A percentile compares a stretch with the other conserved stretches of the same genome.
These are phyloP conservation scores for Neomicropteryx cornuta DNA, from an alignment of 1,140 invertebrate genomes.

Conservation along the genomic window DNA sequence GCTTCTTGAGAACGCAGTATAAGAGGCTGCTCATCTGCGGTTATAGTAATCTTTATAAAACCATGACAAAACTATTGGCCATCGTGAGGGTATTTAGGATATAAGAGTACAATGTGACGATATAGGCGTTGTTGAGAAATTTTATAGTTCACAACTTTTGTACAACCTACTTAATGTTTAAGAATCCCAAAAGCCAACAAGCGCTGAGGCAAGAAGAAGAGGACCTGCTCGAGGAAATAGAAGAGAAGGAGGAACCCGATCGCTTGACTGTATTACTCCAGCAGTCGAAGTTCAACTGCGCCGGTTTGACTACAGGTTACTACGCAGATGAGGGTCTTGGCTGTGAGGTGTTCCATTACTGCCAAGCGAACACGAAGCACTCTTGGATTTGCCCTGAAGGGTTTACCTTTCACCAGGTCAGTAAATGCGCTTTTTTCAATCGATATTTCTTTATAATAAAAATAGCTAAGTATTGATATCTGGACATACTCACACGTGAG, in stretches of 20 bases:
- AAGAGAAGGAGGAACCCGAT: conserved; percentile 78
- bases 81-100: too few relatives aligned
- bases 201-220: conserved; percentile 26
- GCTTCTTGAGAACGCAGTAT: too few relatives aligned
- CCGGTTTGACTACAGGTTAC: conserved; percentile 73
- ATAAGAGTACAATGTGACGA: too few relatives aligned
- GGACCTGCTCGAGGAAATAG: conserved; percentile 50
- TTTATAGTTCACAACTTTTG: too few relatives aligned
- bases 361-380: conserved; percentile 79
- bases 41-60: too few relatives aligned
- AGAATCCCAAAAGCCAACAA: conserved; percentile 24
- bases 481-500: too few relatives aligned
- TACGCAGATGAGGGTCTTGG: conserved; percentile 82
- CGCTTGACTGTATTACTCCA: conserved; percentile 65
- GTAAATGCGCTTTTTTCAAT: conserved; percentile 6
- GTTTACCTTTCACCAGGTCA: conserved; percentile 83
- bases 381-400: conserved; percentile 90
- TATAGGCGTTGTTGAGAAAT: too few relatives aligned
- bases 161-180: too few relatives aligned
- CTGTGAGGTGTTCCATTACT: conserved; percentile 92
- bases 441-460: conserved; percentile 7
- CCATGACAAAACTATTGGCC: too few relatives aligned
- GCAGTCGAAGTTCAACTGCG: conserved; percentile 75
- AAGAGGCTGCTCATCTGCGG: too few relatives aligned
- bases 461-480: too few relatives aligned